Evolutionary conservation across 2,797 vertebrate species (phyloP).

Genomic region (Pteronotus mesoamericanus): DNA sequence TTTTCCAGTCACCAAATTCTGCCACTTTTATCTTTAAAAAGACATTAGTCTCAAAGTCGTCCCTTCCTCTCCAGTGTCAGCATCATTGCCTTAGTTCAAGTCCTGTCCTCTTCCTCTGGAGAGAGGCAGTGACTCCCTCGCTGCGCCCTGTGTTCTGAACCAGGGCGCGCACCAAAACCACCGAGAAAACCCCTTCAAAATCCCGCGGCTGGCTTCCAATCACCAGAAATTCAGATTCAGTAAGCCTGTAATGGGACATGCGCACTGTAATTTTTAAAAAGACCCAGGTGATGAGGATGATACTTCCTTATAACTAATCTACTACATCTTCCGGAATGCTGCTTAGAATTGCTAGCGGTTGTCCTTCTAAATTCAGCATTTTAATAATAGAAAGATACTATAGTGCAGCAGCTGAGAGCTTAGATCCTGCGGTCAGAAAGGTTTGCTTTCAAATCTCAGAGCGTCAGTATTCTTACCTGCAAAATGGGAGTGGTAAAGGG

Average conservation of each 20-base stretch:
- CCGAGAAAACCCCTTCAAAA: not conserved
- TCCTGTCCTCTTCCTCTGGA: not conserved
- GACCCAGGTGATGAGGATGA: not conserved
- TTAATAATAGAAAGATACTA: not conserved
- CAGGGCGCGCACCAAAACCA: not conserved
- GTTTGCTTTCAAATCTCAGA: not conserved
- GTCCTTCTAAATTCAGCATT: not conserved
- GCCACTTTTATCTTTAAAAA: not conserved
- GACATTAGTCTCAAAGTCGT: not conserved
- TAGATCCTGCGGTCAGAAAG: not conserved
- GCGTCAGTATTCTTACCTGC: not conserved
- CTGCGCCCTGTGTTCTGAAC: not conserved
- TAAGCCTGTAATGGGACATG: not conserved
- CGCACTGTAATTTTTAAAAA: not conserved
- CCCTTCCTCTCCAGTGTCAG: not conserved
- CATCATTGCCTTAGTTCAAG: not conserved
- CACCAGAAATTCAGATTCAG: not conserved
- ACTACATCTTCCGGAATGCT: not conserved
- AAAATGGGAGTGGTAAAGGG: not conserved
- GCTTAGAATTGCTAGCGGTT: not conserved
- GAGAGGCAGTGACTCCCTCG: not conserved
- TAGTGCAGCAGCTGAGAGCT: not conserved
- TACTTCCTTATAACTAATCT: not conserved
- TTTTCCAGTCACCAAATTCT: not conserved
- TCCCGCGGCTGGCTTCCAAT: not conserved